These are phyloP conservation scores for Phoeniculus purpureus DNA, from an alignment of 2,797 vertebrate genomes.

Conservation along the genomic window DNA sequence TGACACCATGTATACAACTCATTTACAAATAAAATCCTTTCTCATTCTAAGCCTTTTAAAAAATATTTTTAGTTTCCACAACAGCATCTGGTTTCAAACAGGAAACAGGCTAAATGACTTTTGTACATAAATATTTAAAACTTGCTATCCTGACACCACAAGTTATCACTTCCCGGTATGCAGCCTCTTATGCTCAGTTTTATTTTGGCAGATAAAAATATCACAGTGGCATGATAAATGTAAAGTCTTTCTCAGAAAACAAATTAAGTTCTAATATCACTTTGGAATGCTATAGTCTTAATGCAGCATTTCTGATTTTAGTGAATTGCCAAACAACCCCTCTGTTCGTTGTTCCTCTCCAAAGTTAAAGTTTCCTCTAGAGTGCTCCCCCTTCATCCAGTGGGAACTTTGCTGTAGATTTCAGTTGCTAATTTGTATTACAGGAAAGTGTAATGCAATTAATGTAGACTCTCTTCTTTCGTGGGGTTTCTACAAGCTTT, in stretches of 20 bases:
- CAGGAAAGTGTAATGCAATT: background rate
- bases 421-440: background rate
- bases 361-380: background rate
- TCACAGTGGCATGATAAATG: conserved; percentile 35
- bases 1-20: conserved; percentile 12
- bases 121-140: conserved; percentile 73
- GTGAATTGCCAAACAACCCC: background rate
- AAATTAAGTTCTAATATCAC: conserved; percentile 34
- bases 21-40: conserved; percentile 60
- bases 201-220: conserved; percentile 67
- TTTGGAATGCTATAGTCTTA: conserved; percentile 36
- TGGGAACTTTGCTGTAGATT: background rate
- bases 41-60: conserved; percentile 60
- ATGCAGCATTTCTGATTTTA: conserved; percentile 1
- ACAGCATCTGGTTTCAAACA: conserved; percentile 71
- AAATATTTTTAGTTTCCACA: conserved; percentile 69
- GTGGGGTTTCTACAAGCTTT: background rate
- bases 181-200: conserved; percentile 65
- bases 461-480: background rate
- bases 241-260: conserved; percentile 36
- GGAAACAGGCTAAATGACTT: conserved; percentile 71
- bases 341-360: background rate
- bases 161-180: conserved; percentile 61
- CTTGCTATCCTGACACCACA: conserved; percentile 62
- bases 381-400: background rate